These are phyloP conservation scores for Ibycter americanus DNA, from an alignment of 2,797 vertebrate species.

Conservation along the genomic window DNA sequence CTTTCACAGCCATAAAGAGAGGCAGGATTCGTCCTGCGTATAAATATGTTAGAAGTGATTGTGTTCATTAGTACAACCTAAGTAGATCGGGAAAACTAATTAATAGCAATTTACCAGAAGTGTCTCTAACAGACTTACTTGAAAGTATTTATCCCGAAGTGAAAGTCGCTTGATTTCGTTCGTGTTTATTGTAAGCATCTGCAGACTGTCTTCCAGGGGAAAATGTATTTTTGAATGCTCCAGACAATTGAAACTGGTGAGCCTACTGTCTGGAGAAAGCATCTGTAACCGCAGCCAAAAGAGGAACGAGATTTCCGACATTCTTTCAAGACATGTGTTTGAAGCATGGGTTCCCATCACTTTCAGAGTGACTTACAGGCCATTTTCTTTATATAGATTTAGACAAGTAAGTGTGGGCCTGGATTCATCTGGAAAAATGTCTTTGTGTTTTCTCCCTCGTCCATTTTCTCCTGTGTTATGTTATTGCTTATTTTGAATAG, in stretches of 20 bases:
- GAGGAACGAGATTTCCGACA: slow-evolving; percentile 22
- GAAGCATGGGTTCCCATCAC: not conserved
- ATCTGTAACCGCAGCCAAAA: slow-evolving; percentile 31
- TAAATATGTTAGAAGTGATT: slow-evolving; percentile 24
- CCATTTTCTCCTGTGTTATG: not conserved
- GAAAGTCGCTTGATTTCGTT: not conserved
- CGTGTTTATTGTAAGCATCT: slow-evolving; percentile 9
- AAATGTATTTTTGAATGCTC: slow-evolving; percentile 22
- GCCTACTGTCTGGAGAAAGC: slow-evolving; percentile 3
- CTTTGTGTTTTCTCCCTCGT: not conserved
- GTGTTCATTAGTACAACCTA: not conserved
- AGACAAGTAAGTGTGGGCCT: not conserved
- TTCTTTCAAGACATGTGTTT: slow-evolving; percentile 17
- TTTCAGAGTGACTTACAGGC: slow-evolving; percentile 10
- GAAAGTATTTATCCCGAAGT: not conserved
- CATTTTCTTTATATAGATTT: slow-evolving; percentile 41
- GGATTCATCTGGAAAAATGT: not conserved
- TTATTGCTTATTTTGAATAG: not conserved
- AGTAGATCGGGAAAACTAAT: slow-evolving; percentile 39
- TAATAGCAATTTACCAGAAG: slow-evolving; percentile 20
- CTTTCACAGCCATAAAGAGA: not conserved
- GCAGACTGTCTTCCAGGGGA: not conserved
- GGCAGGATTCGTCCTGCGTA: not conserved
- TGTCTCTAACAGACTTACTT: slow-evolving; percentile 29
- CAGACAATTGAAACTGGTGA: slow-evolving; percentile 8